Base-by-base conservation (phyloP, 2,113 vertebrate genomes). In the Melanocharis versteri region DNA sequence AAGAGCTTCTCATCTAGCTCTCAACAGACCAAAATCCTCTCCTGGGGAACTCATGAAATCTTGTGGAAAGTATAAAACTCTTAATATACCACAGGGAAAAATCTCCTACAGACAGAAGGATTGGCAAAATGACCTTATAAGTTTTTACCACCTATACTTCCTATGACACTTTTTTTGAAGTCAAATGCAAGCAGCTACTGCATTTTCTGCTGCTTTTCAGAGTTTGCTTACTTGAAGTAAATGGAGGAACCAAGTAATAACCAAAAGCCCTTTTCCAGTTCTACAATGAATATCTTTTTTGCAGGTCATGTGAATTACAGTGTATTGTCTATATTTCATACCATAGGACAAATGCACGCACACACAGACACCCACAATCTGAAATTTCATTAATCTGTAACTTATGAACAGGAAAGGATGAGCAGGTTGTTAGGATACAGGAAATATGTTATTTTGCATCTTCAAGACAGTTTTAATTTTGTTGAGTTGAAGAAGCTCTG, bases 61-160 rank as follows among this genome's bases (percentile, higher is more conserved):
- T 91, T 93, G 85, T 86, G 80, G 79, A 93, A 97, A 97, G 86
- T 97, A 75, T 94, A 96, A 94, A 97, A 87, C 89, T 95, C 40
- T 66, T 95, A 95, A 95, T 91, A 91, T 44, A 92, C 91, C 87
- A 80, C 72, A 83, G 82, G 89, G 85, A 92, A 93, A 86, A 96
- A 93, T 96, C 39, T 96, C 89, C 66, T 64, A 87, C 72, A 87
- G 91, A 89, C 65, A 92, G 85, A 62, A 45, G 56, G 85, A 96
- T 18, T 80, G 93, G 58, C 71, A 97, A 93, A 92, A 85, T 62
- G 91, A 94, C 82, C 91, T 94, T 97, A 22, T 35, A 78, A 92
- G 57, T 39, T 84, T 87, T 87, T 97, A 91, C 82, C 47, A 91
- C 91, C 85, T 96, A 35, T 94, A 97, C 96, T 94, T 95, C 87